Percentiles rank a stretch among this genome's conserved stretches.
These are phyloP conservation scores for Callimorpha dominula DNA, from an alignment of 2,888 invertebrate species.

Conservation along the genomic window DNA sequence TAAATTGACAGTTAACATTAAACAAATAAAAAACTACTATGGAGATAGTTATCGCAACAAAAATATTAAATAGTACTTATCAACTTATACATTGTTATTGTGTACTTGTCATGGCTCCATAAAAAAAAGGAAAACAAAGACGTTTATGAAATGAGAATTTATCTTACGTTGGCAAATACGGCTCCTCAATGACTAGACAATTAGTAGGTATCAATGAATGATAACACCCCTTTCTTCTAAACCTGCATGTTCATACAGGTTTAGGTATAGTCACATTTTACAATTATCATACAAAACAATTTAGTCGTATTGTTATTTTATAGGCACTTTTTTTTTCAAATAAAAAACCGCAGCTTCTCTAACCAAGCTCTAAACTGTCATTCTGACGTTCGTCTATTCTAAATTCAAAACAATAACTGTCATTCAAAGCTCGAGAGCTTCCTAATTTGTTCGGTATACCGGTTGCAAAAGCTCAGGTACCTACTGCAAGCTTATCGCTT, in stretches of 20 bases:
- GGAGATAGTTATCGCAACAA: background rate
- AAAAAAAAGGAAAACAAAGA: background rate
- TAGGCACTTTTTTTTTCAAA: background rate
- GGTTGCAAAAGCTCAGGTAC: conserved; percentile 66
- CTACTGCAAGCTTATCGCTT: conserved; percentile 66
- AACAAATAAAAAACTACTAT: background rate
- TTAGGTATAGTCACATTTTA: no score
- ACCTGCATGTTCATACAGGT: background rate
- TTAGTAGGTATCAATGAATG: background rate
- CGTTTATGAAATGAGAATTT: no score
- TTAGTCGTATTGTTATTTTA: background rate
- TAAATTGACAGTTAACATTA: background rate
- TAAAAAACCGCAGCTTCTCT: background rate
- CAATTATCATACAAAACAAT: no score
- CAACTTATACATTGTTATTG: background rate
- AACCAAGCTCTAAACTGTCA: background rate
- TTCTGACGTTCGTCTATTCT: background rate
- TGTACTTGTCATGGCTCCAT: background rate
- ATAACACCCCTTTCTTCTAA: no score
- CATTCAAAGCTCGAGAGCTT: conserved; percentile 36
- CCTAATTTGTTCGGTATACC: conserved; percentile 60
- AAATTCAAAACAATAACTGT: conserved; percentile 16
- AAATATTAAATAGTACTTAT: background rate
- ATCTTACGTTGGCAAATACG: background rate
- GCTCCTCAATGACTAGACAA: background rate